Conservation (phyloP, 1,140 invertebrate genomes). For the Zophobas morio region DNA sequence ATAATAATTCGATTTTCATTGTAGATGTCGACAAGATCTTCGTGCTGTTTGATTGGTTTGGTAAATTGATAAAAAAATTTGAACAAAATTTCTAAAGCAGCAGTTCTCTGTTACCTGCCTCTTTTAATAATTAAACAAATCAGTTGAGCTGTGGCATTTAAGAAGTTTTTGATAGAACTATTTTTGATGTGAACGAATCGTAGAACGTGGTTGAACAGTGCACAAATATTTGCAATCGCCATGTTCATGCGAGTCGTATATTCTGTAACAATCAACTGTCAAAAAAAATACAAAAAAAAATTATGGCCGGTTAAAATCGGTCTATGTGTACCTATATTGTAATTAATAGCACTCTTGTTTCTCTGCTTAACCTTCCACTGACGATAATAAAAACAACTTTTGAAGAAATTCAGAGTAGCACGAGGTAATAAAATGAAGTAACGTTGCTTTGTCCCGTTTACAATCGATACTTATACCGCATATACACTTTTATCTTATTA, state of each 20-base stretch:
- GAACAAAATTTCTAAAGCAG: slow-evolving; percentile 39
- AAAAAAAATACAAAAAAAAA: slow-evolving; percentile 46
- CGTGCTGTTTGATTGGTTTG: slow-evolving; percentile 46
- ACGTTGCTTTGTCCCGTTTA: slow-evolving; percentile 55
- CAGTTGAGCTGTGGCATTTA: slow-evolving; percentile 63
- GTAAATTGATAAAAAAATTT: slow-evolving; percentile 1
- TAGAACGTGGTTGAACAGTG: slow-evolving; percentile 14
- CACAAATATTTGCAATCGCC: slow-evolving; percentile 17
- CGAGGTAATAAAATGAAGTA: slow-evolving; percentile 20
- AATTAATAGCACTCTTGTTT: slow-evolving; percentile 64
- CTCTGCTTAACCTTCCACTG: slow-evolving; percentile 63
- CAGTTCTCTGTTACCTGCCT: slow-evolving; percentile 57
- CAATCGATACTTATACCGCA: slow-evolving; percentile 52
- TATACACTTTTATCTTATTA: slow-evolving; percentile 62
- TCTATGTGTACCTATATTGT: slow-evolving; percentile 54
- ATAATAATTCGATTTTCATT: slow-evolving; percentile 58
- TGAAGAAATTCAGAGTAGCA: slow-evolving; percentile 47
- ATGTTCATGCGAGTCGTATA: slow-evolving; percentile 33
- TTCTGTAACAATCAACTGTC: slow-evolving; percentile 62
- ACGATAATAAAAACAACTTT: slow-evolving; percentile 43
- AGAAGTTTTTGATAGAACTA: slow-evolving; percentile 63
- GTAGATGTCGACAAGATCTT: slow-evolving; percentile 59
- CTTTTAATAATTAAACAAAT: slow-evolving; percentile 53
- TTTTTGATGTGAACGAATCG: slow-evolving; percentile 62
- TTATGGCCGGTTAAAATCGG: slow-evolving; percentile 37